A percentile compares a stretch with the other conserved stretches of the same genome.
Conservation (phyloP, 2,113 vertebrate species). For the Callopanchax toddi region DNA sequence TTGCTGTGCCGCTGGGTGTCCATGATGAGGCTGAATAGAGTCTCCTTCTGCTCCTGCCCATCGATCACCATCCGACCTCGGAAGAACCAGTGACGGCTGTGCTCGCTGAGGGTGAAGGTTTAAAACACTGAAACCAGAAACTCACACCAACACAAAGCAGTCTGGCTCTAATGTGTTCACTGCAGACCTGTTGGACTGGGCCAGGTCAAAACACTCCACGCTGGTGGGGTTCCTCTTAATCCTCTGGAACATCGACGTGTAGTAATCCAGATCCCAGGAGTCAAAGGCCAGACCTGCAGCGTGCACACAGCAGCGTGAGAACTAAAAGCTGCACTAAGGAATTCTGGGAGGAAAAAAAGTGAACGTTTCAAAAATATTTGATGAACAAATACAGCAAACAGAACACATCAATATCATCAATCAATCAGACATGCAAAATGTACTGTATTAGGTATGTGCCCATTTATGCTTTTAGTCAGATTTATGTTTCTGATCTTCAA, state of each 20-base stretch:
- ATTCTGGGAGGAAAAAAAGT: background rate
- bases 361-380: too few species aligned
- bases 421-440: too few species aligned
- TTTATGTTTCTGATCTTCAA: too few species aligned
- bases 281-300: conserved; percentile 87
- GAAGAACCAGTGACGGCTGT: conserved; percentile 97
- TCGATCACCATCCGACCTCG: conserved; percentile 86
- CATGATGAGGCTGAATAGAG: conserved; percentile 90
- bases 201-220: conserved; percentile 92
- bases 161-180: background rate
- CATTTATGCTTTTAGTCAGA: too few species aligned
- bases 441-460: too few species aligned
- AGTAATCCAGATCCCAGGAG: conserved; percentile 90
- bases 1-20: conserved; percentile 88
- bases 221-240: conserved; percentile 87
- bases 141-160: conserved; percentile 7
- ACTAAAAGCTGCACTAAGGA: background rate
- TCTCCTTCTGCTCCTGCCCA: conserved; percentile 78
- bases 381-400: too few species aligned
- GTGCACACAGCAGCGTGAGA: conserved; percentile 3
- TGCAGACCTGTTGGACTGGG: conserved; percentile 91
- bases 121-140: background rate
- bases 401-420: too few species aligned
- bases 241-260: conserved; percentile 85
- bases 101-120: conserved; percentile 81